phyloP scores from a whole-genome alignment of 1,140 invertebrate genomes.

The Rhysida immarginata region DNA sequence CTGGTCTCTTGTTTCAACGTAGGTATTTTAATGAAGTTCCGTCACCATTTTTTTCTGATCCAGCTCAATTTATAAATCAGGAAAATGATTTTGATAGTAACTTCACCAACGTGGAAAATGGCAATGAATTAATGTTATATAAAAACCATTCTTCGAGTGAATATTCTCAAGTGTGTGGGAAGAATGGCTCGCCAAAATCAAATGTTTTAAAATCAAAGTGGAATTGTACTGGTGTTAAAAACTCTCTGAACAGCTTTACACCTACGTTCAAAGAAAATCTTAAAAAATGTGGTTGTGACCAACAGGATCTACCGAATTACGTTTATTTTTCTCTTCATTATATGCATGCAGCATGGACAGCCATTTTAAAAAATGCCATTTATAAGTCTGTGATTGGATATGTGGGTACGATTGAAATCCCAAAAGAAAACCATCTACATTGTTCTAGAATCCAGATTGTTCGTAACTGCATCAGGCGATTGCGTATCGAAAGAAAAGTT shows the following conservation, averaged over 20 bases:
- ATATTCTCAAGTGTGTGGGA: neutral
- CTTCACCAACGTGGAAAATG: neutral
- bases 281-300: constrained; percentile 15
- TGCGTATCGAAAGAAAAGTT: constrained; percentile 72
- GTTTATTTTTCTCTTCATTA: constrained; percentile 21
- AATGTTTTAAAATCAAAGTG: neutral
- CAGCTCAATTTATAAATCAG: neutral
- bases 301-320: constrained; percentile 23
- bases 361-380: constrained; percentile 25
- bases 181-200: neutral
- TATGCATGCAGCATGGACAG: constrained; percentile 12
- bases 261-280: neutral
- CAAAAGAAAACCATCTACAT: constrained; percentile 55
- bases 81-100: neutral
- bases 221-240: too few relatives aligned
- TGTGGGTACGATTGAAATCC: constrained; percentile 88
- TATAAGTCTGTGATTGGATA: constrained; percentile 81
- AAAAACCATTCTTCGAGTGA: neutral
- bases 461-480: constrained; percentile 65
- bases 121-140: neutral
- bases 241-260: too few relatives aligned
- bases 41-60: too few relatives aligned
- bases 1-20: constrained; percentile 16
- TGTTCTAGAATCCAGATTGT: constrained; percentile 44
- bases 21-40: neutral